phyloP scores from a whole-genome alignment of 2,113 vertebrate species.

The Shinisaurus crocodilurus region DNA sequence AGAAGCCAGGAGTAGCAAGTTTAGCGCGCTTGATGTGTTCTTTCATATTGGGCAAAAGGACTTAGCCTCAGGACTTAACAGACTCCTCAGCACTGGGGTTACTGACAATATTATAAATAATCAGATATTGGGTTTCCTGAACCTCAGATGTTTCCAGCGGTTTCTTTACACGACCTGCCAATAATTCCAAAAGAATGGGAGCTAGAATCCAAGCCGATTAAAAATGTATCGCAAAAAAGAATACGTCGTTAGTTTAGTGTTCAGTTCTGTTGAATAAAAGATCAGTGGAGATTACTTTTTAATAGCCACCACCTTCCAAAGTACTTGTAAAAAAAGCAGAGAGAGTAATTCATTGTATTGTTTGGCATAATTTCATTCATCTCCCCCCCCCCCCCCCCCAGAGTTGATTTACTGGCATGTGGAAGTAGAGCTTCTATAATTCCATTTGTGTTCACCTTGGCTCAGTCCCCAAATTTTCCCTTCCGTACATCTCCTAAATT shows the following conservation, averaged over 20 bases:
- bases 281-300: conserved; percentile 32
- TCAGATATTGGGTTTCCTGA: background rate
- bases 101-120: background rate
- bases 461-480: background rate
- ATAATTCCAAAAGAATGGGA: conserved; percentile 26
- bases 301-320: conserved; percentile 18
- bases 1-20: background rate
- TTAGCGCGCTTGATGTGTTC: background rate
- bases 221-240: conserved; percentile 11
- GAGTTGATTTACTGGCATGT: conserved; percentile 13
- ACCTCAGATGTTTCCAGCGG: conserved; percentile 17
- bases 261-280: conserved; percentile 26
- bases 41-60: background rate
- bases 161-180: background rate
- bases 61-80: background rate
- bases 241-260: conserved; percentile 16
- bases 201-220: conserved; percentile 14
- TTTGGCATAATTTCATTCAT: conserved; percentile 21
- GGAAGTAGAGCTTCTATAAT: background rate
- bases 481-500: background rate
- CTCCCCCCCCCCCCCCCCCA: background rate
- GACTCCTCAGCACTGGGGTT: background rate
- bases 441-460: background rate
- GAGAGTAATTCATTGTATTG: background rate
- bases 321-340: background rate